Evolutionary conservation across 2,888 invertebrate genomes (phyloP).

Genomic region (Meiosimyza platycephala): DNA sequence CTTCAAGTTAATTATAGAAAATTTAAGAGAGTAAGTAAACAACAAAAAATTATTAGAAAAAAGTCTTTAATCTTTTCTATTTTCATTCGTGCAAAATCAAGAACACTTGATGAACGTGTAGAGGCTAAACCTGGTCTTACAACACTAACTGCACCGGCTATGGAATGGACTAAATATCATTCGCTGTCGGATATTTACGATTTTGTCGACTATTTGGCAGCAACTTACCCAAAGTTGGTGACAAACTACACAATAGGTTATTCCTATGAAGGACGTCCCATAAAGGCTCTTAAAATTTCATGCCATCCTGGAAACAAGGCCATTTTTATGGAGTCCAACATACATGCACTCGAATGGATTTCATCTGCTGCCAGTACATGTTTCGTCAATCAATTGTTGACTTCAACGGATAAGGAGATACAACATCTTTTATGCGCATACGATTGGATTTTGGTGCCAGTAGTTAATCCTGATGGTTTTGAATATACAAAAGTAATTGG

Average conservation of each 20-base stretch:
- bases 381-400: constrained; percentile 78
- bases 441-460: constrained; percentile 57
- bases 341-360: constrained; percentile 79
- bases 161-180: constrained; percentile 55
- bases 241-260: constrained; percentile 67
- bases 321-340: constrained; percentile 75
- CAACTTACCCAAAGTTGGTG: neutral
- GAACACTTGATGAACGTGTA: no score
- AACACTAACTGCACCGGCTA: constrained; percentile 7
- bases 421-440: constrained; percentile 40
- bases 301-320: constrained; percentile 67
- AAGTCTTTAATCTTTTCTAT: no score
- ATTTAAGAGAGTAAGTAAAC: no score
- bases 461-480: constrained; percentile 58
- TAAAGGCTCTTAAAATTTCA: constrained; percentile 70
- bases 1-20: no score
- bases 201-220: constrained; percentile 47
- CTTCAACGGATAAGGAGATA: constrained; percentile 70
- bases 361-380: constrained; percentile 76
- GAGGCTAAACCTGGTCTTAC: no score
- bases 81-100: no score
- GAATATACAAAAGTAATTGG: constrained; percentile 52
- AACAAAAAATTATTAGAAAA: no score
- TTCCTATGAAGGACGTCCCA: constrained; percentile 72
- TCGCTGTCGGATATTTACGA: constrained; percentile 49